Conservation (phyloP, 2,113 vertebrate genomes). For the Thamnophis sirtalis region DNA sequence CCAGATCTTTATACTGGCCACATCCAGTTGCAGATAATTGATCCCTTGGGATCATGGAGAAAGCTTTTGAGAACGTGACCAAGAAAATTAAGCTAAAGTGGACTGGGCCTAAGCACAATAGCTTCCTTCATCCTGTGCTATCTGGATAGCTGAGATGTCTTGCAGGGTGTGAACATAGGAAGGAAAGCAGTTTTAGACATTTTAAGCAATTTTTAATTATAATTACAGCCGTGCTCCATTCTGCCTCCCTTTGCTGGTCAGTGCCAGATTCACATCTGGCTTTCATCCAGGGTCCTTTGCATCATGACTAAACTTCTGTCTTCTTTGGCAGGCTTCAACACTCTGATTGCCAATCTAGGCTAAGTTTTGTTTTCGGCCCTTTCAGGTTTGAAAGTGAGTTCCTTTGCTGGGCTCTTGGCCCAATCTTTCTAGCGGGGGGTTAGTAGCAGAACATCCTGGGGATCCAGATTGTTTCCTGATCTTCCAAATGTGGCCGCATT, state of each 20-base stretch:
- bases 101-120: not conserved
- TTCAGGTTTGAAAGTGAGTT: not conserved
- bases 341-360: fast-evolving
- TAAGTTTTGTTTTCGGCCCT: not conserved
- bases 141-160: not conserved
- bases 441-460: not conserved
- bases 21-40: not conserved
- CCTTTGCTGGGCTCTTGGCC: not conserved
- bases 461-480: fast-evolving
- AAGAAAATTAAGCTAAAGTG: not conserved
- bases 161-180: conserved; percentile 8
- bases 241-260: not conserved
- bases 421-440: not conserved
- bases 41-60: no score
- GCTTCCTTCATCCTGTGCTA: not conserved
- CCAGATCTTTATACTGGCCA: not conserved
- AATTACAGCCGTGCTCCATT: not conserved
- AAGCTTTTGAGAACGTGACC: not conserved
- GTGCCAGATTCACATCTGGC: not conserved
- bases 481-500: not conserved
- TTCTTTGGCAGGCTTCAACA: not conserved
- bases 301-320: not conserved
- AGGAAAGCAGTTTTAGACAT: conserved; percentile 40
- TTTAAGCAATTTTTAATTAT: not conserved
- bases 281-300: not conserved